Evolutionary conservation across 2,888 invertebrate genomes (phyloP).

Genomic region (Drosophila percnosoma): DNA sequence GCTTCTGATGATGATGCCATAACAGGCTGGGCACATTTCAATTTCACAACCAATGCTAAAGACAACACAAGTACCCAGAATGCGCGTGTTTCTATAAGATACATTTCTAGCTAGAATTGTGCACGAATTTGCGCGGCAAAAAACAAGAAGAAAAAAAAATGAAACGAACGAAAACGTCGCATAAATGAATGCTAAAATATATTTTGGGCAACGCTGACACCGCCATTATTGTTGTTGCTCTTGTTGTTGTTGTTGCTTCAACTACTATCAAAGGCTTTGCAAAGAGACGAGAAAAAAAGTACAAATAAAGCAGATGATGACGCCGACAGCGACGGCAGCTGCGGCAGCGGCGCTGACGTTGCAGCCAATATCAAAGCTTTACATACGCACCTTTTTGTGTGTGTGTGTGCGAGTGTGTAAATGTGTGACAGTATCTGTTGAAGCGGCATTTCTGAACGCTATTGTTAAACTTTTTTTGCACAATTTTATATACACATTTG

Average conservation of each 20-base stretch:
- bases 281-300: conserved; percentile 33
- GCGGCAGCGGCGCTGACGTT: conserved; percentile 32
- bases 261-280: conserved; percentile 73
- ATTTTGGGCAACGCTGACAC: conserved; percentile 57
- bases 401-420: conserved; percentile 9
- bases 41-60: conserved; percentile 50
- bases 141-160: conserved; percentile 24
- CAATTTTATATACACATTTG: conserved; percentile 38
- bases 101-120: conserved; percentile 68
- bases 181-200: conserved; percentile 78
- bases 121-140: conserved; percentile 70
- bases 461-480: conserved; percentile 44
- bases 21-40: conserved; percentile 68
- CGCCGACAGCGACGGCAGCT: conserved; percentile 34
- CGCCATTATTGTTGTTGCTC: conserved; percentile 55
- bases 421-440: conserved; percentile 27
- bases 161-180: conserved; percentile 48
- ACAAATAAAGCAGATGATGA: conserved; percentile 61
- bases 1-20: conserved; percentile 72
- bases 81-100: conserved; percentile 67
- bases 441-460: conserved; percentile 51
- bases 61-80: conserved; percentile 62
- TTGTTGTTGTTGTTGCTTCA: conserved; percentile 55
- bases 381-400: conserved; percentile 11
- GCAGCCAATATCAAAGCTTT: conserved; percentile 42